Base-by-base conservation (phyloP, 2,888 invertebrate genomes). In the Hemicrepidius hirtus region DNA sequence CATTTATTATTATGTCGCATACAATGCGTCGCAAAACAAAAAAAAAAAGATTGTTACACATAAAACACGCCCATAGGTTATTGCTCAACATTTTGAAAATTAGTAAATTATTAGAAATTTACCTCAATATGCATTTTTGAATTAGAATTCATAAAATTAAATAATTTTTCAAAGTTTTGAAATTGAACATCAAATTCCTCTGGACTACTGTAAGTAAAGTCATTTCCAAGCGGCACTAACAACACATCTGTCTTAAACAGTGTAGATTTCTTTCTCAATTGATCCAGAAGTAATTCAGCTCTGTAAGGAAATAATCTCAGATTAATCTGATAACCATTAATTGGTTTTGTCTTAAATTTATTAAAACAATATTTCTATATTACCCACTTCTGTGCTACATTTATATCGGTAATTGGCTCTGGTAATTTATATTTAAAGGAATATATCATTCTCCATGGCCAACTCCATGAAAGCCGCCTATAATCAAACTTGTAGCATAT, bases 401-500 rank as follows among this genome's bases (percentile, higher is more conserved):
- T 24, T 24, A 5, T 24, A 24, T 5, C 91, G 0, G 91, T 94
- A 49, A 99, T 97, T 28, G 91, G 89, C 78, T 92, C 91, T 0
- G 99, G 98, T 0, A 32, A 32, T 1, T 1, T 9, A 32, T 32
- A 32, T 6, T 32, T 32, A 5, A 5, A 32, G 4, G 4, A 7
- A 32, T 9, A 9, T 0, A 95, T 88, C 3, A 94, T 85, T 73
- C 92, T 93, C 99, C 99, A 99, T 0, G 99, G 99, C 83, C 99
- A 99, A 0, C 90, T 90, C 0, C 94, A 94, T 0, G 95, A 95
- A 68, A 98, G 88, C 35, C 98, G 88, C 82, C 95, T 95, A 85
- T 99, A 99, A 87, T 99, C 99, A 86, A 99, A 99, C 86, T 99
- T 98, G 84, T 99, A 99, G 85, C 99, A 99, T 32, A 95, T 85